Evolutionary conservation across 2,113 vertebrate species (phyloP), one percentile per base, ranked within the genome.

Genomic region (Osmerus mordax): DNA sequence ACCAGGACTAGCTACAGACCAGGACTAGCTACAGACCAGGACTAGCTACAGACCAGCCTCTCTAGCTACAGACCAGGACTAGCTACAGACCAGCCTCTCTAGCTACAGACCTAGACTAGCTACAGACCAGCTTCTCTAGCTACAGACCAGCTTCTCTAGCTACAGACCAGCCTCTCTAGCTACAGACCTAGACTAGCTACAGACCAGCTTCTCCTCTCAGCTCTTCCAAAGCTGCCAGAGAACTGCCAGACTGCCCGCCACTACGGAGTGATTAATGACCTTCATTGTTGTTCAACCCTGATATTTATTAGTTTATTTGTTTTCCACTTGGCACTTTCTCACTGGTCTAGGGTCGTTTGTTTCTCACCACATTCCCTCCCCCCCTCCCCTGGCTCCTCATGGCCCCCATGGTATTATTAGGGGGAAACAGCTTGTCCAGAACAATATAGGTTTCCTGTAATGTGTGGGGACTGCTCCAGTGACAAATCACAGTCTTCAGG

Each of bases 381-480:
- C 54, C 47, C 68, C 32, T 15, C n/a, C 74, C 53, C 51, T 55
- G 18, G 14, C 65, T 79, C 1, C 29, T 2, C 67, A 41, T 61
- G 72, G 25, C 67, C 47, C 36, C 72, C 18, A 77, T 83, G 62
- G 25, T 76, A 71, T 78, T 87, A 78, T 84, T 79, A 67, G 16
- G 28, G 70, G 88, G 85, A 88, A 91, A 78, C 81, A 76, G 77
- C 87, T 86, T 90, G 82, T 88, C 73, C 67, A 77, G 76, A 91
- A 91, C 87, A 90, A 88, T 89, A 82, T 81, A 81, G 13, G 68
- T 79, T 92, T 91, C 89, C 89, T 90, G 81, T 75, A 76, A 83
- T 52, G 71, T 78, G 82, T 85, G 73, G 67, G 70, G 60, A 77
- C 47, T 70, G 77, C 82, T 87, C 78, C 78, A 78, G 69, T 70